Conservation (phyloP, 2,113 vertebrate genomes). For the Xenopus borealis region DNA sequence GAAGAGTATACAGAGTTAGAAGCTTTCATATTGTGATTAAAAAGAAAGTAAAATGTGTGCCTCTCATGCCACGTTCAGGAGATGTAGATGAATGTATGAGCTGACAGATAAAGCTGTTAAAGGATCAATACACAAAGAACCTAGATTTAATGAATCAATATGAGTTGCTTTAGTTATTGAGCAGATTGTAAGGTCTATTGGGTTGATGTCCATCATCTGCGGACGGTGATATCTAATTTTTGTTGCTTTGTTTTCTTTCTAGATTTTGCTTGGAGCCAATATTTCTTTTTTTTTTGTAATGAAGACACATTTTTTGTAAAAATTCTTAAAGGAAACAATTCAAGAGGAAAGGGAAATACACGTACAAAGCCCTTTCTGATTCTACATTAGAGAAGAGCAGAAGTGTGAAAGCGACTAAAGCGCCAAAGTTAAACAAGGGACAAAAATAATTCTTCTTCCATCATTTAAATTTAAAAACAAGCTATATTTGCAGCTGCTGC, state of each 20-base stretch:
- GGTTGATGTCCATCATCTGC: too few relatives aligned
- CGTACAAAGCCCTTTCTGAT: constrained; percentile 11
- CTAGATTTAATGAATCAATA: too few relatives aligned
- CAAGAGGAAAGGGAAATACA: constrained; percentile 4
- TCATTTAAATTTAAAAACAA: constrained; percentile 2
- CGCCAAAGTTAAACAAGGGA: constrained; percentile 19
- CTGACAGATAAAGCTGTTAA: too few relatives aligned
- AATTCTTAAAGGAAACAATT: constrained; percentile 22
- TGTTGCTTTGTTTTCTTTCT: constrained; percentile 6
- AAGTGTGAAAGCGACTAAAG: constrained; percentile 6
- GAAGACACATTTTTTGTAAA: constrained; percentile 41
- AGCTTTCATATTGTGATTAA: too few relatives aligned
- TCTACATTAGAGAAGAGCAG: constrained; percentile 15
- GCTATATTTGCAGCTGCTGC: constrained; percentile 24
- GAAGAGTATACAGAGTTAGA: too few relatives aligned
- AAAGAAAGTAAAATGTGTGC: too few relatives aligned
- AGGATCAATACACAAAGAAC: too few relatives aligned
- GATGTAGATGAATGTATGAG: too few relatives aligned
- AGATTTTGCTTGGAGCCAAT: constrained; percentile 34
- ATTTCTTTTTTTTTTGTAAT: constrained; percentile 17
- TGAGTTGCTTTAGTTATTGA: too few relatives aligned
- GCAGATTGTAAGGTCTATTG: too few relatives aligned
- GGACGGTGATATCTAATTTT: neutral
- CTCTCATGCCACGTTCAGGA: too few relatives aligned
- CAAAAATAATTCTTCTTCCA: constrained; percentile 12